Conservation (phyloP, 2,888 invertebrate species). For the Chirona hameri region DNA sequence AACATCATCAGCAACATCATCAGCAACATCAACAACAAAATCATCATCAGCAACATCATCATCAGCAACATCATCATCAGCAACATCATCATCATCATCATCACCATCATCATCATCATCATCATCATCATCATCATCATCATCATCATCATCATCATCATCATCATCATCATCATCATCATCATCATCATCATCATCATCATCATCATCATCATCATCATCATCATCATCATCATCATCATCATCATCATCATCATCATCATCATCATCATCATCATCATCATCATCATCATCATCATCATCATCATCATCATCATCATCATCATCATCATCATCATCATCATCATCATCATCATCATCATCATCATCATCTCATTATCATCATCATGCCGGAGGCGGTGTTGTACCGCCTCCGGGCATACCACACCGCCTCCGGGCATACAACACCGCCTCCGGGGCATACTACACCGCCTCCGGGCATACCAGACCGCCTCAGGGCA, state of each 20-base stretch:
- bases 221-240: constrained; percentile 22
- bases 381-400: too few relatives aligned
- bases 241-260: constrained; percentile 22
- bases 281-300: constrained; percentile 22
- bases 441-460: too few relatives aligned
- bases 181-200: constrained; percentile 22
- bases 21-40: too few relatives aligned
- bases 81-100: too few relatives aligned
- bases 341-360: constrained; percentile 22
- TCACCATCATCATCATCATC: constrained; percentile 22
- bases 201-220: constrained; percentile 22
- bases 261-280: constrained; percentile 22
- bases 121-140: constrained; percentile 22
- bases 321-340: constrained; percentile 22
- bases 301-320: background rate
- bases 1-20: too few relatives aligned
- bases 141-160: constrained; percentile 22
- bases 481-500: too few relatives aligned
- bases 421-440: too few relatives aligned
- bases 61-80: too few relatives aligned
- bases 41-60: too few relatives aligned
- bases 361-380: too few relatives aligned
- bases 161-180: constrained; percentile 22
- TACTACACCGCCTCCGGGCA: too few relatives aligned
- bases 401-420: too few relatives aligned